Percentiles rank a stretch among this genome's conserved stretches.
Conservation (phyloP, 2,888 invertebrate genomes). For the Alentia gelatinosa region DNA sequence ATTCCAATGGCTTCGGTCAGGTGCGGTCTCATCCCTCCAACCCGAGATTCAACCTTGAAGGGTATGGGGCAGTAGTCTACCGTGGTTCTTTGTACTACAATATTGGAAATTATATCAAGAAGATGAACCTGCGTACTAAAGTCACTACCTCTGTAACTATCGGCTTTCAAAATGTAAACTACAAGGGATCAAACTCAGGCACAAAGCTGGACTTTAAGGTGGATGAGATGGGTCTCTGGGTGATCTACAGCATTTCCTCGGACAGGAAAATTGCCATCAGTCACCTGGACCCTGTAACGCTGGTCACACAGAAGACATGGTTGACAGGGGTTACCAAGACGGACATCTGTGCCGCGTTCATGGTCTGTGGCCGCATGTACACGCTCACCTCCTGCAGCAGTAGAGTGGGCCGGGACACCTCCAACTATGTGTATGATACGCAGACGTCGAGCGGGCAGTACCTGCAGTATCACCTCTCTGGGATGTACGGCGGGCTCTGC, state of each 20-base stretch:
- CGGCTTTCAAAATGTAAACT: not conserved
- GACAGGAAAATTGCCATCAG: conserved; percentile 11
- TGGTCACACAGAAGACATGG: not conserved
- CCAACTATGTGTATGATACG: conserved; percentile 29
- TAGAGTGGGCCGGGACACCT: not conserved
- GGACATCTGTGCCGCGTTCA: conserved; percentile 4
- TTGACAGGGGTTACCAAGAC: not conserved
- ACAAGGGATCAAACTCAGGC: not conserved
- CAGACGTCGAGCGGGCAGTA: not conserved
- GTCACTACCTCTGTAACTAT: not conserved
- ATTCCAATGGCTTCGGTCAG: not conserved
- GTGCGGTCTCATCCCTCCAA: no score
- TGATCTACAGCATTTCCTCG: not conserved
- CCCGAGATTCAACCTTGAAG: not conserved
- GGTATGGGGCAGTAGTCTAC: not conserved
- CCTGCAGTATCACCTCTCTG: not conserved
- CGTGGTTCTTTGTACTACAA: not conserved
- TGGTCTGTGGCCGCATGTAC: conserved; percentile 14
- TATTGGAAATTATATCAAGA: not conserved
- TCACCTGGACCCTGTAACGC: not conserved
- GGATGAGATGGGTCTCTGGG: conserved; percentile 10
- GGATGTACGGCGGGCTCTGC: not conserved
- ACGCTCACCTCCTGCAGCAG: not conserved
- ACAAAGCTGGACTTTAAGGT: conserved; percentile 1
- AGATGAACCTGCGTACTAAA: not conserved